Evolutionary conservation across 2,888 invertebrate genomes (phyloP).

Genomic region (Rotaria socialis): DNA sequence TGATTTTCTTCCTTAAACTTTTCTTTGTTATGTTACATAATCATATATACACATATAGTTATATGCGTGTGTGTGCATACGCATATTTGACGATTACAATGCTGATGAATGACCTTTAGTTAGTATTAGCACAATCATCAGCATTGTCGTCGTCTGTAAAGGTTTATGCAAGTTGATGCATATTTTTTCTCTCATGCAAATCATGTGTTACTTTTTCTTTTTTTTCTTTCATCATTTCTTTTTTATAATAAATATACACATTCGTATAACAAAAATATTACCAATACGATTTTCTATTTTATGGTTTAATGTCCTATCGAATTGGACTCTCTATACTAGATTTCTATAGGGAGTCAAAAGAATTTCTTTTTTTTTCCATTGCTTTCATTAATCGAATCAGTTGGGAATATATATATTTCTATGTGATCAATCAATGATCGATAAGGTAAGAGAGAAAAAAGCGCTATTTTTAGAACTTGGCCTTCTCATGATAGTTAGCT

Average conservation of each 20-base stretch:
- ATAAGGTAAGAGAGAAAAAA: background rate
- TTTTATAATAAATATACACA: background rate
- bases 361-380: background rate
- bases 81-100: background rate
- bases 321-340: background rate
- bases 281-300: background rate
- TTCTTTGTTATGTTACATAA: background rate
- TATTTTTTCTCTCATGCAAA: too few relatives aligned
- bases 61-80: background rate
- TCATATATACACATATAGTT: background rate
- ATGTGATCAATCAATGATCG: background rate
- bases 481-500: background rate
- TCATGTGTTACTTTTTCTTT: background rate
- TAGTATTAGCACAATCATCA: background rate
- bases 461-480: background rate
- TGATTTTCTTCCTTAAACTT: too few relatives aligned
- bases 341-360: background rate
- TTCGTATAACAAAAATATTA: background rate
- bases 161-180: background rate
- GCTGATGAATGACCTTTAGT: background rate
- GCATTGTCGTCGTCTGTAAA: background rate
- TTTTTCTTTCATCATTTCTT: background rate
- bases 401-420: background rate
- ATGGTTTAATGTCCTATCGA: background rate
- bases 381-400: background rate